These are phyloP conservation scores for Tilapia sparmanii DNA, from an alignment of 2,113 vertebrate species.

Conservation along the genomic window DNA sequence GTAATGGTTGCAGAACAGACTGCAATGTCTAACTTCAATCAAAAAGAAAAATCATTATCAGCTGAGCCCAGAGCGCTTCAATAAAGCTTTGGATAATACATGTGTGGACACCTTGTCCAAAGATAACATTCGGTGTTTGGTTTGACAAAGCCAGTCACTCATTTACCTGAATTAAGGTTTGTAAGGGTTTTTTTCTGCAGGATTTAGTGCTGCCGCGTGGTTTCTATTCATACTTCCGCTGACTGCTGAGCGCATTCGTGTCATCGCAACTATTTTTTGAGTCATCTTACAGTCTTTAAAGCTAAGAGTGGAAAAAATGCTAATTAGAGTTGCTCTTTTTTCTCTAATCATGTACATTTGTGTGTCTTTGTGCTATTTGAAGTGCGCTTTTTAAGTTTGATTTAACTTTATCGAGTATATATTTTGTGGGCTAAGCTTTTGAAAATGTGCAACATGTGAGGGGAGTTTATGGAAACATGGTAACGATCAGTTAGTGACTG, in stretches of 20 bases:
- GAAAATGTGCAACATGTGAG: not conserved
- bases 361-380: not conserved
- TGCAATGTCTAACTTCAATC: not conserved
- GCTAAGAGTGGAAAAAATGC: not conserved
- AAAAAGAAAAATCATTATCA: not conserved
- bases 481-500: not conserved
- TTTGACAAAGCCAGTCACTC: not conserved
- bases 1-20: not conserved
- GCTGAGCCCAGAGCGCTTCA: not conserved
- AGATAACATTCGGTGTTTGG: not conserved
- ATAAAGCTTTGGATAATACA: not conserved
- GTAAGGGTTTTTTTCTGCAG: not conserved
- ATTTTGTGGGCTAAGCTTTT: not conserved
- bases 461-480: conserved; percentile 1
- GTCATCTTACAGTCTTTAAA: not conserved
- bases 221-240: not conserved
- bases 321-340: conserved; percentile 10
- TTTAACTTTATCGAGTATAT: not conserved
- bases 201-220: not conserved
- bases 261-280: not conserved
- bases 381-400: not conserved
- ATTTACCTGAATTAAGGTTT: not conserved
- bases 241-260: not conserved
- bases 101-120: not conserved
- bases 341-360: not conserved